These are phyloP conservation scores for Petrolisthes cinctipes DNA, from an alignment of 2,888 invertebrate species.

Conservation along the genomic window DNA sequence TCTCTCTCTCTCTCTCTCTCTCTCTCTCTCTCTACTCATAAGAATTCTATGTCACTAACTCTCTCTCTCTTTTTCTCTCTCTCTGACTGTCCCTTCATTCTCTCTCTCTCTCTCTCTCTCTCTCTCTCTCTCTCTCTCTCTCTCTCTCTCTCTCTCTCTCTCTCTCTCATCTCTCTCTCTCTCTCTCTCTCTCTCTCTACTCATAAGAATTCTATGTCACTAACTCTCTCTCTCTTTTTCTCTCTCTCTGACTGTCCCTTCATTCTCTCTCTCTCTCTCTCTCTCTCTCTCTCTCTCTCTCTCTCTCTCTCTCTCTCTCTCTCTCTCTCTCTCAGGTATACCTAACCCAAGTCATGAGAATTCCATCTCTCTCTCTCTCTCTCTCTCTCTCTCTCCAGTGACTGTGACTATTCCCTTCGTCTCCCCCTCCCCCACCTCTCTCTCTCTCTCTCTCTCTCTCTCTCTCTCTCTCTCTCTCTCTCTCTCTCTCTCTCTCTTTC, in stretches of 20 bases:
- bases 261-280: not conserved
- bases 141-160: slow-evolving; percentile 22
- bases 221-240: not conserved
- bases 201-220: not conserved
- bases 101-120: slow-evolving; percentile 13
- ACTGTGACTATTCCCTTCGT: not conserved
- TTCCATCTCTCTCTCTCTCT: not conserved
- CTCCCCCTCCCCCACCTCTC: not conserved
- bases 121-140: slow-evolving; percentile 15
- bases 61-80: slow-evolving; percentile 9
- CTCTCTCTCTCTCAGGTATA: not conserved
- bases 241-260: too few species aligned
- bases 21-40: slow-evolving; percentile 13
- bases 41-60: not conserved
- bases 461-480: too few species aligned
- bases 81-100: too few species aligned
- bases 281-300: not conserved
- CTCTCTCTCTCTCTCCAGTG: not conserved
- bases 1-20: not conserved
- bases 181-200: not conserved
- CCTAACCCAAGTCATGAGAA: not conserved
- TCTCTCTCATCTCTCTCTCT: not conserved
- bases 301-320: not conserved
- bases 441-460: too few species aligned
- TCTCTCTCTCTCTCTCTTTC: not conserved